Evolutionary conservation across 2,797 vertebrate genomes (phyloP).

Genomic region (Pyrocephalus nanus): DNA sequence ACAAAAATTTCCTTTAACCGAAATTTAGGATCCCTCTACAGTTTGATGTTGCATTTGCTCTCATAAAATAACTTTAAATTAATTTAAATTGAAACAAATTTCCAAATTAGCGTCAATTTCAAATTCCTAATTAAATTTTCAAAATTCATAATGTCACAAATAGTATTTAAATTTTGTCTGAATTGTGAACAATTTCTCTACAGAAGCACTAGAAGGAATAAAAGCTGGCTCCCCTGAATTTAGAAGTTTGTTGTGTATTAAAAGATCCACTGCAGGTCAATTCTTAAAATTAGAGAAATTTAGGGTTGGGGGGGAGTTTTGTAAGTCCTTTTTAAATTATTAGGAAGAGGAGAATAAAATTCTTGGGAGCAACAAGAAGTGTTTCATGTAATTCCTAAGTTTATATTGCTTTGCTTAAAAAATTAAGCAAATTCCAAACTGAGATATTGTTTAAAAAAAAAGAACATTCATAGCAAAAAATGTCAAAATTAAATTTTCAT

Average conservation of each 20-base stretch:
- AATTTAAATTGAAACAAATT: not conserved
- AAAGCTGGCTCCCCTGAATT: not conserved
- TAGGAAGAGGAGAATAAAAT: not conserved
- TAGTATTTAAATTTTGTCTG: not conserved
- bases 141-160: not conserved
- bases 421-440: not conserved
- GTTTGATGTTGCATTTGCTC: not conserved
- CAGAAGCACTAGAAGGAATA: not conserved
- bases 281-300: not conserved
- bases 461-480: not conserved
- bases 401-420: not conserved
- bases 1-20: not conserved
- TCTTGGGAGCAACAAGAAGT: not conserved
- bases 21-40: not conserved
- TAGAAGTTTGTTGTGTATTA: not conserved
- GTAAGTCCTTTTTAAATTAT: not conserved
- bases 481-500: not conserved
- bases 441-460: not conserved
- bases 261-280: not conserved
- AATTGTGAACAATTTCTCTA: not conserved
- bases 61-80: not conserved
- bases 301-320: rapidly evolving
- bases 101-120: not conserved
- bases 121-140: not conserved
- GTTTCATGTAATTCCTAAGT: not conserved